A percentile compares a stretch with the other conserved stretches of the same genome.
Evolutionary conservation across 2,888 invertebrate genomes (phyloP).

Genomic region (Oasisia sp.): DNA sequence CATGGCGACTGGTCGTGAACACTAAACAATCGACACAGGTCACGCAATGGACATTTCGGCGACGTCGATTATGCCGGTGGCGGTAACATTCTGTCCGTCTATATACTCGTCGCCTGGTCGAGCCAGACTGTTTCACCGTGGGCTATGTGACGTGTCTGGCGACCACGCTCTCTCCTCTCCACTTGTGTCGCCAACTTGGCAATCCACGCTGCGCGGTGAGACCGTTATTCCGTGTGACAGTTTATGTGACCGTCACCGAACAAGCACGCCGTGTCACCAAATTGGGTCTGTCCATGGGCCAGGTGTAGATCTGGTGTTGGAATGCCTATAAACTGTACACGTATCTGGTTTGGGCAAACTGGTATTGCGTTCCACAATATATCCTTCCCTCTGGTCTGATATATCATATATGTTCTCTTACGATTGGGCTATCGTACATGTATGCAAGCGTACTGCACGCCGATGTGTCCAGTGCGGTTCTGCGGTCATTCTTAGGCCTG

Average conservation of each 20-base stretch:
- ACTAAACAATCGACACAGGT: background rate
- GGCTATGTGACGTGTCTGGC: background rate
- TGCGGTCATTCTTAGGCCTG: too few species aligned
- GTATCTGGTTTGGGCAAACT: background rate
- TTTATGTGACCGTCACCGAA: background rate
- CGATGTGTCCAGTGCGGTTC: too few species aligned
- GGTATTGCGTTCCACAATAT: background rate
- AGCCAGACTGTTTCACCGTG: background rate
- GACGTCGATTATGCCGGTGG: background rate
- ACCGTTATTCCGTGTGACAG: background rate
- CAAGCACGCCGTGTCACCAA: background rate
- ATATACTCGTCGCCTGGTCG: background rate
- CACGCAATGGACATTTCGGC: constrained; percentile 2
- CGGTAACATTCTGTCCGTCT: background rate
- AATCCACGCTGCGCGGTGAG: background rate
- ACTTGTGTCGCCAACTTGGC: background rate
- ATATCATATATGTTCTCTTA: background rate
- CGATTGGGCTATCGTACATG: too few species aligned
- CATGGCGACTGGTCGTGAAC: background rate
- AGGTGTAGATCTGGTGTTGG: background rate
- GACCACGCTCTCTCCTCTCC: background rate
- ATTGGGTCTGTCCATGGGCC: background rate
- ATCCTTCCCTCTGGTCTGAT: background rate
- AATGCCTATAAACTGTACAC: background rate
- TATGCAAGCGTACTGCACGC: too few species aligned